These are phyloP conservation scores for Coenobita brevimanus DNA, from an alignment of 1,140 invertebrate species.

Conservation along the genomic window DNA sequence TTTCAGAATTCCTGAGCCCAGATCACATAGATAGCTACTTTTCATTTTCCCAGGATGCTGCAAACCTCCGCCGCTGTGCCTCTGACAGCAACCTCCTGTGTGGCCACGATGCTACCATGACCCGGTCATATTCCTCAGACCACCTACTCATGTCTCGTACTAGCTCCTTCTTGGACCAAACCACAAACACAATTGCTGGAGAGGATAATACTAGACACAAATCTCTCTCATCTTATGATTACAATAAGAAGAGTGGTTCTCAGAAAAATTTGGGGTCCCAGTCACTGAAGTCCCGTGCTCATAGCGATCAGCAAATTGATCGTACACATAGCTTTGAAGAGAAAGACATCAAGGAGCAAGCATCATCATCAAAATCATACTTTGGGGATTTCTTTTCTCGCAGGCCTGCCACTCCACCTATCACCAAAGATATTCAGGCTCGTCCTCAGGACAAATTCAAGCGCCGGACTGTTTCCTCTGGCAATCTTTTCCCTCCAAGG, in stretches of 20 bases:
- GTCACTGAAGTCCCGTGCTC: background rate
- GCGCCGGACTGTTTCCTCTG: constrained; percentile 46
- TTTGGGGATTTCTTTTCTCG: constrained; percentile 24
- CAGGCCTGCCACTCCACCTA: background rate
- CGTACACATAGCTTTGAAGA: background rate
- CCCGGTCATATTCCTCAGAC: constrained; percentile 38
- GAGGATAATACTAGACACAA: constrained; percentile 22
- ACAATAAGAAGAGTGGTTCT: constrained; percentile 4
- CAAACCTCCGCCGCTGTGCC: constrained; percentile 20
- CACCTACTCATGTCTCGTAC: constrained; percentile 18
- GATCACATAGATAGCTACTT: background rate
- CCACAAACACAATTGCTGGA: background rate
- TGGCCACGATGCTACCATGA: constrained; percentile 35
- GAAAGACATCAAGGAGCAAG: constrained; percentile 26
- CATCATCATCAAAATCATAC: constrained; percentile 7
- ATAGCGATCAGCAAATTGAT: constrained; percentile 6
- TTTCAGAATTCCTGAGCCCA: background rate
- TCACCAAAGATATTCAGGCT: background rate
- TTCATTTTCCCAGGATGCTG: background rate
- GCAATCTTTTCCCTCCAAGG: constrained; percentile 43
- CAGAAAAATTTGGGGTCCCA: background rate
- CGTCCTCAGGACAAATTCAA: constrained; percentile 49
- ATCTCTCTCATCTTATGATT: constrained; percentile 48
- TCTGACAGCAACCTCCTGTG: constrained; percentile 47
- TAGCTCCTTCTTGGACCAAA: constrained; percentile 4